Percentiles rank a stretch among this genome's conserved stretches.
These are phyloP conservation scores for Aspidoscelis tigris DNA, from an alignment of 2,113 vertebrate species.

Conservation along the genomic window DNA sequence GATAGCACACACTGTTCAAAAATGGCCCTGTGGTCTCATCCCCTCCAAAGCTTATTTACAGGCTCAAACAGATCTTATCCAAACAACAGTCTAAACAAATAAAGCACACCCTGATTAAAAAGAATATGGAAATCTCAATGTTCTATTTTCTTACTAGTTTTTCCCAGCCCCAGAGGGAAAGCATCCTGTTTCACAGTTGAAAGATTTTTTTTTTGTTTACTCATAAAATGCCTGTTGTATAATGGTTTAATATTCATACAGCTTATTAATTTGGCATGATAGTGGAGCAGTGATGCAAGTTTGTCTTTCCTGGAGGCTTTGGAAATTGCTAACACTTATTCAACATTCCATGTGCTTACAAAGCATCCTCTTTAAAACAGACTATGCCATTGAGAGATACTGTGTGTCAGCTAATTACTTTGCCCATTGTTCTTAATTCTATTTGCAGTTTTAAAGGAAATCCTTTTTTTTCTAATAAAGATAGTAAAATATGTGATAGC, in stretches of 20 bases:
- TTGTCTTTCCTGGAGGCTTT: conserved; percentile 21
- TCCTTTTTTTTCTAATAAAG: conserved; percentile 17
- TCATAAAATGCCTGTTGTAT: background rate
- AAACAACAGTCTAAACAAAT: background rate
- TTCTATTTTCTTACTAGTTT: background rate
- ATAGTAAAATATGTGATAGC: conserved; percentile 15
- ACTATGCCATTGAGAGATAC: conserved; percentile 64
- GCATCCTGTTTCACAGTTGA: background rate
- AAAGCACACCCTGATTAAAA: background rate
- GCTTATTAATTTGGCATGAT: conserved; percentile 33
- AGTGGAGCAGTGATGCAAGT: conserved; percentile 21
- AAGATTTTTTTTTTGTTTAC: background rate
- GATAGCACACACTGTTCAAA: too few species aligned
- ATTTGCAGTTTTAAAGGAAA: conserved; percentile 10
- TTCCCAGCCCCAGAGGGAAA: background rate
- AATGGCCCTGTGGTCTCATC: background rate
- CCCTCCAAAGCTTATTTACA: background rate
- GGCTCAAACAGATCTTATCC: too few species aligned
- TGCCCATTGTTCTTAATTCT: conserved; percentile 42
- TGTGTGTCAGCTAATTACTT: conserved; percentile 62
- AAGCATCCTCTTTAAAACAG: conserved; percentile 61
- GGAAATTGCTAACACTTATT: conserved; percentile 33
- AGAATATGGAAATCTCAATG: background rate
- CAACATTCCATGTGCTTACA: conserved; percentile 56
- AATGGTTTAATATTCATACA: background rate